These are phyloP conservation scores for Vanessa cardui DNA, from an alignment of 2,888 invertebrate species.

Conservation along the genomic window DNA sequence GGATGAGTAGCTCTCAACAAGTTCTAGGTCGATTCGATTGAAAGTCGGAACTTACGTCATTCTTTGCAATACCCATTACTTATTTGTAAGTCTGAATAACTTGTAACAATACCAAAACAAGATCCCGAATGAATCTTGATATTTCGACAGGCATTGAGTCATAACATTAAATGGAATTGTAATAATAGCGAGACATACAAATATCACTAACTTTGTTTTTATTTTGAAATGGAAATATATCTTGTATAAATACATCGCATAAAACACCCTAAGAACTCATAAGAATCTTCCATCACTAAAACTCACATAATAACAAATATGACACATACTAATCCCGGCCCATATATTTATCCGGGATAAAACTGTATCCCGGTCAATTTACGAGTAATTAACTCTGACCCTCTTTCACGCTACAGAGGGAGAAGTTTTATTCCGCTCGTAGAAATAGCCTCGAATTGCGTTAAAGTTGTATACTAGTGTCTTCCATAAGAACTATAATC, in stretches of 20 bases:
- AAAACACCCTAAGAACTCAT: constrained; percentile 12
- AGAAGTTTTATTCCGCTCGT: constrained; percentile 77
- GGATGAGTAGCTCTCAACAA: constrained; percentile 68
- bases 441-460: constrained; percentile 65
- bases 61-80: constrained; percentile 20
- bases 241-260: constrained; percentile 1
- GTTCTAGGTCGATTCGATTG: constrained; percentile 51
- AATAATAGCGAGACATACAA: too few relatives aligned
- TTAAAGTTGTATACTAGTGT: constrained; percentile 62
- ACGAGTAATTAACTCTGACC: constrained; percentile 82
- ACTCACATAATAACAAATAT: constrained; percentile 54
- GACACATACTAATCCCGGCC: constrained; percentile 64
- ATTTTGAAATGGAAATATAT: too few relatives aligned
- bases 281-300: constrained; percentile 27
- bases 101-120: neutral
- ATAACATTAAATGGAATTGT: too few relatives aligned
- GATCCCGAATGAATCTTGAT: too few relatives aligned
- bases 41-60: constrained; percentile 28
- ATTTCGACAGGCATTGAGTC: too few relatives aligned
- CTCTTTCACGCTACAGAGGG: constrained; percentile 71
- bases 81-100: constrained; percentile 20
- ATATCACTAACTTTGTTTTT: too few relatives aligned
- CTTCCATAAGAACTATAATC: neutral
- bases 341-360: constrained; percentile 70
- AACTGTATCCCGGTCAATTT: constrained; percentile 78